These are phyloP conservation scores for Rambutsinella grinnellia DNA, from an alignment of 2,888 invertebrate genomes.

Conservation along the genomic window DNA sequence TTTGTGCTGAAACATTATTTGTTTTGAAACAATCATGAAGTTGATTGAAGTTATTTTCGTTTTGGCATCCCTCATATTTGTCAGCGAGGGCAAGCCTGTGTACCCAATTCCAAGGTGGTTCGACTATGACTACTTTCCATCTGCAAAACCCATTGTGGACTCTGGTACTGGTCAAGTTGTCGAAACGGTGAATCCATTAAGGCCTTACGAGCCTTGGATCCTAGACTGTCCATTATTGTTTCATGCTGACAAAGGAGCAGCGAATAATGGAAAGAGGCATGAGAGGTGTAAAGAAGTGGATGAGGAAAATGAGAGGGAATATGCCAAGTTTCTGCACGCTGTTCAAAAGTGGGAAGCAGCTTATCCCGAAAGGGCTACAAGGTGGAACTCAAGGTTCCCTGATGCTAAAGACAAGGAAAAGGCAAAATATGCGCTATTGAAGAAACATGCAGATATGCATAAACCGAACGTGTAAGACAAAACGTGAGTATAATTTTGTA, in stretches of 20 bases:
- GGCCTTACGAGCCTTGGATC: slow-evolving; percentile 40
- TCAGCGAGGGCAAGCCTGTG: slow-evolving; percentile 9
- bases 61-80: not conserved
- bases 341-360: slow-evolving; percentile 40
- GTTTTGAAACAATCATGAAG: not conserved
- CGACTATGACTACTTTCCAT: slow-evolving; percentile 29
- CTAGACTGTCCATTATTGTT: slow-evolving; percentile 27
- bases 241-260: slow-evolving; percentile 10
- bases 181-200: slow-evolving; percentile 24
- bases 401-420: slow-evolving; percentile 30
- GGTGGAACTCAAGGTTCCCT: slow-evolving; percentile 35
- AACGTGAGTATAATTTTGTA: slow-evolving; percentile 5
- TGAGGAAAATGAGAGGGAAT: slow-evolving; percentile 26
- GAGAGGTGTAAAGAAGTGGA: slow-evolving; percentile 26
- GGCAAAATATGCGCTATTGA: slow-evolving; percentile 24
- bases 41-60: not conserved
- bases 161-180: slow-evolving; percentile 11
- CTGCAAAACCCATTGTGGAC: slow-evolving; percentile 14
- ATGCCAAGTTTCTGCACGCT: slow-evolving; percentile 23
- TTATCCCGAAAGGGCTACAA: slow-evolving; percentile 36
- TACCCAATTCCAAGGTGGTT: slow-evolving; percentile 21
- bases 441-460: slow-evolving; percentile 19
- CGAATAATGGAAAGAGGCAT: slow-evolving; percentile 29
- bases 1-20: not conserved
- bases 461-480: slow-evolving; percentile 26